Percentiles rank a stretch among this genome's conserved stretches.
phyloP scores from a whole-genome alignment of 2,888 invertebrate species.

The Phortica magna region DNA sequence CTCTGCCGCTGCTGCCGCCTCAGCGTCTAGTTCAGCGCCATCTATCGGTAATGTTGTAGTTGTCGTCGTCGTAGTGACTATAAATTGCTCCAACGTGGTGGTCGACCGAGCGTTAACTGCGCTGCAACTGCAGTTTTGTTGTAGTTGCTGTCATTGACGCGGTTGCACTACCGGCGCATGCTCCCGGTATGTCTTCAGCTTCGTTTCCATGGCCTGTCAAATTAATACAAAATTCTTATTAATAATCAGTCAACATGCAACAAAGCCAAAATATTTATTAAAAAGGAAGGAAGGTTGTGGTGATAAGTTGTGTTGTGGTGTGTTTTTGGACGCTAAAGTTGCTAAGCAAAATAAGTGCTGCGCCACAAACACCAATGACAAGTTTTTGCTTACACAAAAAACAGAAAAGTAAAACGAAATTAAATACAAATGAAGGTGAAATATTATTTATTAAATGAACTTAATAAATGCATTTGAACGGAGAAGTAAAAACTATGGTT shows the following conservation, averaged over 20 bases:
- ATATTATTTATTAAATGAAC: conserved; percentile 35
- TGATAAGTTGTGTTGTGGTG: too few species aligned
- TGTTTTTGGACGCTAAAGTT: too few species aligned
- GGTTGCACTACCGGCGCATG: conserved; percentile 75
- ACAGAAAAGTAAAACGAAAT: conserved; percentile 12
- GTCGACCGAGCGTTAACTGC: conserved; percentile 47
- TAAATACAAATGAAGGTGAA: background rate
- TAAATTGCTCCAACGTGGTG: conserved; percentile 45
- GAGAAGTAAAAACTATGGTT: conserved; percentile 38
- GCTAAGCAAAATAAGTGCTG: too few species aligned
- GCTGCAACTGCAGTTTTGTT: conserved; percentile 51
- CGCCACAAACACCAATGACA: background rate
- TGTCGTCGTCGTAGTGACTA: conserved; percentile 48
- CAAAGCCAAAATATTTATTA: too few species aligned
- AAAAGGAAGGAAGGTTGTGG: too few species aligned
- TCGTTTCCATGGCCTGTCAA: conserved; percentile 77
- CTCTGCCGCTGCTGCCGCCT: background rate
- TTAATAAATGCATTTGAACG: conserved; percentile 38
- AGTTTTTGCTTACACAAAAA: background rate
- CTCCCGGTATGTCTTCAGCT: conserved; percentile 77
- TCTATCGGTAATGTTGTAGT: conserved; percentile 17
- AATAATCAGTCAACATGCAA: conserved; percentile 1
- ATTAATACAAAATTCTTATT: conserved; percentile 30
- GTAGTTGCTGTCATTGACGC: conserved; percentile 74
- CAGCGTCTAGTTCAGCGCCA: background rate